These are phyloP conservation scores for Chymomyza procnemis DNA, from an alignment of 2,888 invertebrate species.

Conservation along the genomic window DNA sequence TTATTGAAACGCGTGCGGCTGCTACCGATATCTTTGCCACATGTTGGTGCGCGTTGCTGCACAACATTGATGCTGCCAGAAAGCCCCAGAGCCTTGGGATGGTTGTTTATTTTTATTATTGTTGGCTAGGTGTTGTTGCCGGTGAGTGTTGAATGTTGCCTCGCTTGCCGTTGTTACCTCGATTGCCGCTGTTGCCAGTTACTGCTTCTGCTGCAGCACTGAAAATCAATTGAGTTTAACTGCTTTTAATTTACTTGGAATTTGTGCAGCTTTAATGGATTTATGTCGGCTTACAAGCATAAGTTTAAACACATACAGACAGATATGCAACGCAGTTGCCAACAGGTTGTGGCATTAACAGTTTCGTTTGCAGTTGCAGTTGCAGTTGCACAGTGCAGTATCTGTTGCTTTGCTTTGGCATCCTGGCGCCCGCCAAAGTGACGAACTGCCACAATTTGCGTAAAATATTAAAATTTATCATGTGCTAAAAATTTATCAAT, in stretches of 20 bases:
- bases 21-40: conserved; percentile 3
- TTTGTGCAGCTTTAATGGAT: conserved; percentile 69
- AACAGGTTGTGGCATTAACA: conserved; percentile 29
- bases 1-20: conserved; percentile 58
- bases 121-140: conserved; percentile 37
- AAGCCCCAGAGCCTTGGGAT: neutral
- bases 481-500: conserved; percentile 78
- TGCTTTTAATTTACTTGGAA: conserved; percentile 70
- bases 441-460: conserved; percentile 43
- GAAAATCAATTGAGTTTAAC: conserved; percentile 70
- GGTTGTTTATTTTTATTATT: conserved; percentile 67
- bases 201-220: conserved; percentile 37
- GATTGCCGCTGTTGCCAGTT: conserved; percentile 14
- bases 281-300: conserved; percentile 56
- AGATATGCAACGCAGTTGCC: conserved; percentile 3
- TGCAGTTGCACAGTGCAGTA: conserved; percentile 7
- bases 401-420: conserved; percentile 31
- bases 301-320: neutral
- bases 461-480: conserved; percentile 74
- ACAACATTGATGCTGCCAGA: conserved; percentile 12
- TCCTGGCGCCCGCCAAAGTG: conserved; percentile 23
- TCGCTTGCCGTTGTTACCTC: too few species aligned
- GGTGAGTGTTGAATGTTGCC: conserved; percentile 5
- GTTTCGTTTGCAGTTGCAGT: conserved; percentile 11
- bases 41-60: conserved; percentile 28